Percentiles rank a stretch among this genome's conserved stretches.
phyloP scores from a whole-genome alignment of 2,797 vertebrate species.

The Macrochelys suwanniensis region DNA sequence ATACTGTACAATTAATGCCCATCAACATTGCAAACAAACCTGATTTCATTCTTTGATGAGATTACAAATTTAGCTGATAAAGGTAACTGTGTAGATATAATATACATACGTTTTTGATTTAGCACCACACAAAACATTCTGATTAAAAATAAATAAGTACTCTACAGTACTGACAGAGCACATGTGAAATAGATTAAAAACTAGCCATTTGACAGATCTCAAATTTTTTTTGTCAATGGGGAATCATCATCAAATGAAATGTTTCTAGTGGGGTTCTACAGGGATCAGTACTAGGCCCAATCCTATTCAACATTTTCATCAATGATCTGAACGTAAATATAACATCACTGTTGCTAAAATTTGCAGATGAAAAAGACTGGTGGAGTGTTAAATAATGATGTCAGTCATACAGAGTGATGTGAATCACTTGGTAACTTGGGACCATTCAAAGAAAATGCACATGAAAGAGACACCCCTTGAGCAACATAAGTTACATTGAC shows the following conservation, averaged over 20 bases:
- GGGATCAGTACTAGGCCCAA: background rate
- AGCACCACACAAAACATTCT: background rate
- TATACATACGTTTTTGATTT: background rate
- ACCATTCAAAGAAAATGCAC: background rate
- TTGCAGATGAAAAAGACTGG: background rate
- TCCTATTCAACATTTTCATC: background rate
- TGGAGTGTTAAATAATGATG: background rate
- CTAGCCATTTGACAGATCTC: background rate
- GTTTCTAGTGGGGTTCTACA: background rate
- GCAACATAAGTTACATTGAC: too few relatives aligned
- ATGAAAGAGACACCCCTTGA: too few relatives aligned
- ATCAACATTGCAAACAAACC: background rate
- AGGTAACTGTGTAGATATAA: background rate
- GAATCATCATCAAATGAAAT: background rate
- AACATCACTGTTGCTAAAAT: background rate
- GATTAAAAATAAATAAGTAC: background rate
- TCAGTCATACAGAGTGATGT: background rate
- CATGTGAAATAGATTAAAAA: background rate
- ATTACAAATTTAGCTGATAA: background rate
- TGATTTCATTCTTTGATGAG: background rate
- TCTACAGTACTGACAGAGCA: background rate
- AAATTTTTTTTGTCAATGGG: background rate
- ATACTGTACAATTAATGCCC: background rate
- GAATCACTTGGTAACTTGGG: background rate
- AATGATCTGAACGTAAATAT: background rate